These are phyloP conservation scores for Pterobdella sp. DNA, from an alignment of 2,888 invertebrate species.

Conservation along the genomic window DNA sequence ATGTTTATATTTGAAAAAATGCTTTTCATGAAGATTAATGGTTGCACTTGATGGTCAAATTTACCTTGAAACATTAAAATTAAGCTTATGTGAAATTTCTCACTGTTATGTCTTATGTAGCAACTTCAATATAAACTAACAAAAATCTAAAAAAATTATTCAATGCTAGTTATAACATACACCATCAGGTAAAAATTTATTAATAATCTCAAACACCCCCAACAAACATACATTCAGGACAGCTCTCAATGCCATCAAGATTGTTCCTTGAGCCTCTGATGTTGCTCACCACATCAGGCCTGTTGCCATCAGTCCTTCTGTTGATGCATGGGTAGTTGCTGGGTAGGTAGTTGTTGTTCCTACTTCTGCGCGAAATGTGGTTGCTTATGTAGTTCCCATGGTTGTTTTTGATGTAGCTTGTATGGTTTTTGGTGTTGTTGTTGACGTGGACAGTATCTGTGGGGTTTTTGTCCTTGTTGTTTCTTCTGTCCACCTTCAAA, in stretches of 20 bases:
- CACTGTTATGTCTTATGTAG: background rate
- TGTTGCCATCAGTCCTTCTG: too few relatives aligned
- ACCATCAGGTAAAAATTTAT: too few relatives aligned
- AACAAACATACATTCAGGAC: background rate
- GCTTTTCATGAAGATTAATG: background rate
- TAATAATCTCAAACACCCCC: background rate
- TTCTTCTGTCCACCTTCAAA: background rate
- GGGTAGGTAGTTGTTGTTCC: background rate
- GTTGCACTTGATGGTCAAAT: too few relatives aligned
- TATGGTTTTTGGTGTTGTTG: background rate
- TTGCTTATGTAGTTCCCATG: background rate
- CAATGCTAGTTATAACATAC: too few relatives aligned
- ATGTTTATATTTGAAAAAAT: background rate
- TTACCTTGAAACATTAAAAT: too few relatives aligned
- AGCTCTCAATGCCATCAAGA: background rate
- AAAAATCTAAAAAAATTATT: too few relatives aligned
- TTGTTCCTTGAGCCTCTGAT: background rate
- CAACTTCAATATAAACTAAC: background rate
- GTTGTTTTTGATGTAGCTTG: background rate
- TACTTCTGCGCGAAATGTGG: background rate
- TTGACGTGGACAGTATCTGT: background rate
- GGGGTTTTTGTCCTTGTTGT: background rate
- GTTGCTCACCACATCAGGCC: conserved; percentile 3
- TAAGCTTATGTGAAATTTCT: too few relatives aligned
- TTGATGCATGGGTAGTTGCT: too few relatives aligned